These are phyloP conservation scores for Oligia fasciuncula DNA, from an alignment of 2,888 invertebrate species.

Conservation along the genomic window DNA sequence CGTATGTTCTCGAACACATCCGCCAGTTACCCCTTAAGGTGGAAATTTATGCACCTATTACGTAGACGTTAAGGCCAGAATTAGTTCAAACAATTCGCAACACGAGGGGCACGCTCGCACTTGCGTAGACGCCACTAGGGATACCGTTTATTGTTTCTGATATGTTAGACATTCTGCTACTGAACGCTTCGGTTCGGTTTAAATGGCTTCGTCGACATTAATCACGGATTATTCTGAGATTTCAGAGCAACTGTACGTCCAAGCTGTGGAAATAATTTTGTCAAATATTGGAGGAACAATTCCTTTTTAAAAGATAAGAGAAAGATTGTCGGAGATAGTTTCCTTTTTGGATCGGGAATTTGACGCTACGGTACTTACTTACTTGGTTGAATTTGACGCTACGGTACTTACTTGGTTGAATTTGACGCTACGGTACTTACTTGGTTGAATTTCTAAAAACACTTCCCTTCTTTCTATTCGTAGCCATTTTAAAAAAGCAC, in stretches of 20 bases:
- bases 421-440: background rate
- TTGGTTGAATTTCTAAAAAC: background rate
- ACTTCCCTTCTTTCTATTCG: background rate
- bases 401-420: background rate
- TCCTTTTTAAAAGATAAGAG: background rate
- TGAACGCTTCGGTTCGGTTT: slow-evolving; percentile 30
- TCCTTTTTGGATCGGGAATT: background rate
- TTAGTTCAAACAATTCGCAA: slow-evolving; percentile 81
- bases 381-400: background rate
- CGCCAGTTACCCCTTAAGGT: slow-evolving; percentile 61
- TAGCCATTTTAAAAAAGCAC: background rate
- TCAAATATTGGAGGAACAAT: background rate
- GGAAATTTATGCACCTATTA: slow-evolving; percentile 68
- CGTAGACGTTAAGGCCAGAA: slow-evolving; percentile 71
- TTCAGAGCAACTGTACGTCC: slow-evolving; percentile 10
- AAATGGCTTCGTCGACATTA: slow-evolving; percentile 32
- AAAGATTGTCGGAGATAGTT: no score
- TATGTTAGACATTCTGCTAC: slow-evolving; percentile 37
- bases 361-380: background rate
- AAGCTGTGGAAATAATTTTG: background rate
- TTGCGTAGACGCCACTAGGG: slow-evolving; percentile 49
- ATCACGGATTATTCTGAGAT: slow-evolving; percentile 35
- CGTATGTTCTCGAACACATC: slow-evolving; percentile 54
- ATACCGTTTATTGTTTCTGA: slow-evolving; percentile 55
- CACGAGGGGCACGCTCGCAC: slow-evolving; percentile 70